phyloP scores from a whole-genome alignment of 2,888 invertebrate species.

The Acrocyrtus sp. region DNA sequence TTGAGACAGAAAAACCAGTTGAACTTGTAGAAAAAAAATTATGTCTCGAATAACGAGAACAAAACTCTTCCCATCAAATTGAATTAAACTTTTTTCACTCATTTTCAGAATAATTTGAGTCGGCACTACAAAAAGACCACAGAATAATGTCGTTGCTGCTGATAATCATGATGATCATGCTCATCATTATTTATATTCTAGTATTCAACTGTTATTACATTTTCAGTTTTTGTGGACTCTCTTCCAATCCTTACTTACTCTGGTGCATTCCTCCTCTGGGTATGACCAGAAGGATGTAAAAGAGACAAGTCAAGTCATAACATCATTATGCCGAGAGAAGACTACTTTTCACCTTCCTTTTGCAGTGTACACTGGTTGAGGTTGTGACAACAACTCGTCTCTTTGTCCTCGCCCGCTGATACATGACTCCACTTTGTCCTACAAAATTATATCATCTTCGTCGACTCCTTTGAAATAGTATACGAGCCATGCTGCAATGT shows the following conservation, averaged over 20 bases:
- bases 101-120: conserved; percentile 26
- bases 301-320: conserved; percentile 10
- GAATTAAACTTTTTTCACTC: conserved; percentile 7
- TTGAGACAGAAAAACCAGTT: not conserved
- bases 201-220: not conserved
- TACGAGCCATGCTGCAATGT: no score
- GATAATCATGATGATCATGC: conserved; percentile 13
- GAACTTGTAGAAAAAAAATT: not conserved
- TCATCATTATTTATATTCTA: conserved; percentile 27
- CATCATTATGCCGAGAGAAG: conserved; percentile 9
- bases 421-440: conserved; percentile 9
- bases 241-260: no score
- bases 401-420: not conserved
- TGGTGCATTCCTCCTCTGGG: no score
- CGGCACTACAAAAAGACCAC: conserved; percentile 21
- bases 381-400: not conserved
- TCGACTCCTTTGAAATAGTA: not conserved
- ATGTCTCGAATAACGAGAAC: not conserved
- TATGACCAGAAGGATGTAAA: not conserved
- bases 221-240: not conserved
- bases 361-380: no score
- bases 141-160: not conserved
- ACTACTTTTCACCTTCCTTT: not conserved
- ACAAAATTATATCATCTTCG: conserved; percentile 7
- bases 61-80: not conserved